These are phyloP conservation scores for Urocolius indicus DNA, from an alignment of 2,113 vertebrate genomes.

Conservation along the genomic window DNA sequence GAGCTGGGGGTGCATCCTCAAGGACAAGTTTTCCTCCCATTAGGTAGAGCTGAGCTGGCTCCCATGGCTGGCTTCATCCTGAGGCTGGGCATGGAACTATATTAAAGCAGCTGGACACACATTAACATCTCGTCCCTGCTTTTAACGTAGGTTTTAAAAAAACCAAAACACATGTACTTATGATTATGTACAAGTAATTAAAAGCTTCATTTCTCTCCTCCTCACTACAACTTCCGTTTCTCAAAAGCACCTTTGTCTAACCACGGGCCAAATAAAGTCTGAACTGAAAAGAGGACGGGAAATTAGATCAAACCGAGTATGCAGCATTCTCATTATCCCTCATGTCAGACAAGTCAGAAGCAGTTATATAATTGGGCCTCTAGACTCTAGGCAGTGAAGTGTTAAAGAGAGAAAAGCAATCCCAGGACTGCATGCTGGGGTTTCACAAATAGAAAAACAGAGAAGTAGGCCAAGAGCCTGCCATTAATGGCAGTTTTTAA, in stretches of 20 bases:
- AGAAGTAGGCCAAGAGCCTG: conserved; percentile 44
- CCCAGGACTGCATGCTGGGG: conserved; percentile 41
- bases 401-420: conserved; percentile 62
- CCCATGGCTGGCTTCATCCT: background rate
- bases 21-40: background rate
- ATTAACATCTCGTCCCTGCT: background rate
- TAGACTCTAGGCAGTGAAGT: conserved; percentile 58
- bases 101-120: background rate
- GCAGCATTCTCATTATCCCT: conserved; percentile 50
- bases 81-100: background rate
- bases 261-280: conserved; percentile 16
- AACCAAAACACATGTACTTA: background rate
- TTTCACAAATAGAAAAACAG: conserved; percentile 60
- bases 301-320: conserved; percentile 59
- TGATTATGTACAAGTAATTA: background rate
- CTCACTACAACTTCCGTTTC: background rate
- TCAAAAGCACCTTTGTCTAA: conserved; percentile 23
- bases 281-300: conserved; percentile 59
- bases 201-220: background rate
- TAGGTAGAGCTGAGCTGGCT: background rate
- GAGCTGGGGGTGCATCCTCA: background rate
- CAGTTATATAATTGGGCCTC: conserved; percentile 60
- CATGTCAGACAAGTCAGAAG: conserved; percentile 62
- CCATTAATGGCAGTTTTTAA: conserved; percentile 4
- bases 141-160: background rate